Evolutionary conservation across 2,888 invertebrate genomes (phyloP), one percentile per base, ranked within the genome.

Genomic region (Drosophila nr. medialis): DNA sequence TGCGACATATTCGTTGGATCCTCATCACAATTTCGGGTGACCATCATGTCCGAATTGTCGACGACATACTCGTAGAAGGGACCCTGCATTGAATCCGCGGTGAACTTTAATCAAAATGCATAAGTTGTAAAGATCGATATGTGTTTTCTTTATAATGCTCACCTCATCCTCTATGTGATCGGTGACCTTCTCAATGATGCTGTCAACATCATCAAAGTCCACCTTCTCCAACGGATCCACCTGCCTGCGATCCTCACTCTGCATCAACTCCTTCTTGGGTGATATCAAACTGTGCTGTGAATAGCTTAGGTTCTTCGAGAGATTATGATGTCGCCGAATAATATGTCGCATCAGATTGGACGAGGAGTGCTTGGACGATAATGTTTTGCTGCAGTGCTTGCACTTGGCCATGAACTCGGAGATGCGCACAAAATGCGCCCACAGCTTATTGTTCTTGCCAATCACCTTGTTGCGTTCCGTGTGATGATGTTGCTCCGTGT

Each of bases 291-390:
- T 86, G 21, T 88, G 81, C 24, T 88, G 89, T 1, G 85, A 81
- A 48, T 86, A 81, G n/a, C 81, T 83, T 0, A 86, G 54, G 29
- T 80, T 78, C 30, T 86, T 86, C 3, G 85, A 89, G n/a, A 86
- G 74, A 53, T 80, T 86, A 21, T 75, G 81, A 58, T 89, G 90
- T 0, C 90, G 82, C 24, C 88, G 62, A 5, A 87, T 81, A 10
- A 89, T 79, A 61, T 89, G 89, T 0, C 89, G 73, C 82, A 89
- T 89, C 24, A 89, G 60, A 67, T 90, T 90, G 15, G 88, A 89
- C 32, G 88, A 86, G 10, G 88, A 83, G 42, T 87, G 84, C 60
- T 89, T 87, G 7, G 83, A 89, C 29, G 90, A 89, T 15, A 89
- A 51, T 6, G 83, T 81, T 67, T 86, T 83, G 58, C 84, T 86